phyloP scores from a whole-genome alignment of 1,140 invertebrate genomes.

The Antheraea pernyi region DNA sequence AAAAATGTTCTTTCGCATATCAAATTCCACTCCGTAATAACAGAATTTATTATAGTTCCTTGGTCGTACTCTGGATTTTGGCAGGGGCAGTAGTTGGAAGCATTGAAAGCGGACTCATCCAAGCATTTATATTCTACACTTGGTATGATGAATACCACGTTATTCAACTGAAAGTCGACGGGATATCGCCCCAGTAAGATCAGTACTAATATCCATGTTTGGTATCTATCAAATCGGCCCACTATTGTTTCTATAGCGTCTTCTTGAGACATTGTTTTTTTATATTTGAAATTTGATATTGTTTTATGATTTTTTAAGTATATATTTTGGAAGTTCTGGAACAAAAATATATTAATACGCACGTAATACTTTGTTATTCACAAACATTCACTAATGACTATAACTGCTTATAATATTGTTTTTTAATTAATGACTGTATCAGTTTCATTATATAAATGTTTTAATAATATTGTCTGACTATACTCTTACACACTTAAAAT shows the following conservation, averaged over 20 bases:
- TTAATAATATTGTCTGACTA: no score
- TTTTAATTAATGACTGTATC: no score
- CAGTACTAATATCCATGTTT: constrained; percentile 80
- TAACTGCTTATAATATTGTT: no score
- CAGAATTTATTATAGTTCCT: constrained; percentile 64
- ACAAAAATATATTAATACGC: background rate
- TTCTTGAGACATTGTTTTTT: background rate
- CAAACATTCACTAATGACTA: background rate
- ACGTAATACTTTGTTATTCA: background rate
- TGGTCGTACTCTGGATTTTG: constrained; percentile 66
- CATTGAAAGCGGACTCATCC: constrained; percentile 48
- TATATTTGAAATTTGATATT: background rate
- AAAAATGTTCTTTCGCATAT: constrained; percentile 72
- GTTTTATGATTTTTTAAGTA: no score
- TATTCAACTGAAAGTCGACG: constrained; percentile 84
- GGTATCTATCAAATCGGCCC: constrained; percentile 56
- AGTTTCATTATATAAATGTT: no score
- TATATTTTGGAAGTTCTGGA: background rate
- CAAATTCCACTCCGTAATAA: constrained; percentile 78
- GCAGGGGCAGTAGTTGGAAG: constrained; percentile 65
- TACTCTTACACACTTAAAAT: no score
- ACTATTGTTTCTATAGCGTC: constrained; percentile 54
- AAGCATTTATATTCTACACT: constrained; percentile 81
- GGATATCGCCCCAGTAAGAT: constrained; percentile 82
- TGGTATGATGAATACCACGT: constrained; percentile 84